A percentile compares a stretch with the other conserved stretches of the same genome.
phyloP scores from a whole-genome alignment of 2,888 invertebrate species.

The Hybos culiciformis region DNA sequence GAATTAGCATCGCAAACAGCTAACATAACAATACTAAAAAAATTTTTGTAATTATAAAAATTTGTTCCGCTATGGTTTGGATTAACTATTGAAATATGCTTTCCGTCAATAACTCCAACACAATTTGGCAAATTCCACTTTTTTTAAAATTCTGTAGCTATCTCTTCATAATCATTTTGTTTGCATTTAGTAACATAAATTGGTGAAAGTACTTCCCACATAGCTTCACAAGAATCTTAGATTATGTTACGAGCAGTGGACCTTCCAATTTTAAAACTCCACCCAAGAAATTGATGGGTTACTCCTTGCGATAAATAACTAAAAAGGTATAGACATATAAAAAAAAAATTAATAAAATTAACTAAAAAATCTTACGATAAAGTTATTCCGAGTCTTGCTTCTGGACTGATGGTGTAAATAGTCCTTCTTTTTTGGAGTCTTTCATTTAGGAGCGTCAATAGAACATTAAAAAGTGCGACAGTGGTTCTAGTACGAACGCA shows the following conservation, averaged over 20 bases:
- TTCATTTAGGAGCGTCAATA: too few relatives aligned
- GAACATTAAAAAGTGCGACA: too few relatives aligned
- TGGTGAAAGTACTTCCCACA: slow-evolving; percentile 1
- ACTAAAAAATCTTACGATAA: too few relatives aligned
- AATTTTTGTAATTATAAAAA: slow-evolving; percentile 18
- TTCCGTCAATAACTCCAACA: slow-evolving; percentile 17
- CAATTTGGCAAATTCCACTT: slow-evolving; percentile 19
- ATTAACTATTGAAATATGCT: slow-evolving; percentile 16
- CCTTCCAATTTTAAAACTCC: slow-evolving; percentile 5
- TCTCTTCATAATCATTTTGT: not conserved
- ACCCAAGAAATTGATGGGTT: not conserved
- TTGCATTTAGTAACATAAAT: not conserved
- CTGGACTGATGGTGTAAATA: too few relatives aligned
- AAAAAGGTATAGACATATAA: too few relatives aligned
- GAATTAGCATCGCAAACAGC: slow-evolving; percentile 14
- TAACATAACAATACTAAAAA: slow-evolving; percentile 14
- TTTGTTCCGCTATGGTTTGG: slow-evolving; percentile 15
- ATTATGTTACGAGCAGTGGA: slow-evolving; percentile 6
- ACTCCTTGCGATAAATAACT: slow-evolving; percentile 3
- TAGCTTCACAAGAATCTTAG: slow-evolving; percentile 1
- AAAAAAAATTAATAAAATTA: too few relatives aligned
- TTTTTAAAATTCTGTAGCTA: slow-evolving; percentile 12
- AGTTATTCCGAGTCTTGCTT: too few relatives aligned
- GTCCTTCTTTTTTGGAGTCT: too few relatives aligned
- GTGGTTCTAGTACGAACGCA: too few relatives aligned